Percentiles rank a stretch among this genome's conserved stretches.
Conservation (phyloP, 2,888 invertebrate species). For the Drosophila prolongata region DNA sequence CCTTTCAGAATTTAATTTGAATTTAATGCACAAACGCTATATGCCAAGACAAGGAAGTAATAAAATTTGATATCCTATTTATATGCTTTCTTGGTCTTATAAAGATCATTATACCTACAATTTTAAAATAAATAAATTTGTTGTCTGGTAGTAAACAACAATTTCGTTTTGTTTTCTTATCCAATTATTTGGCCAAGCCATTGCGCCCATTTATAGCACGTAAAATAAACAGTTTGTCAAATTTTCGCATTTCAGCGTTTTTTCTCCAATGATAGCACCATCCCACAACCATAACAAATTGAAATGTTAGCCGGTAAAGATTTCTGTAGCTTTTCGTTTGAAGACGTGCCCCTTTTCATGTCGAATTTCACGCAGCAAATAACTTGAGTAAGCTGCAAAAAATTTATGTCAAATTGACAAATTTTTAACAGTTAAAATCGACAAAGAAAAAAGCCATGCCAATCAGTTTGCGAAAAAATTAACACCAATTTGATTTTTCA, state of each 20-base stretch:
- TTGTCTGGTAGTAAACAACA: slow-evolving; percentile 28
- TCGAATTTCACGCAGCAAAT: slow-evolving; percentile 17
- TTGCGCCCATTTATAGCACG: slow-evolving; percentile 13
- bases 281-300: slow-evolving; percentile 12
- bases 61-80: too few relatives aligned
- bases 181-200: slow-evolving; percentile 4
- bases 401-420: slow-evolving; percentile 63
- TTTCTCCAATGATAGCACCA: slow-evolving; percentile 2
- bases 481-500: slow-evolving; percentile 32
- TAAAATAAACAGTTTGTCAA: slow-evolving; percentile 34
- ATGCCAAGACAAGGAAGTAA: too few relatives aligned
- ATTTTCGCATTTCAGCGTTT: neutral
- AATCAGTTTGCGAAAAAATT: slow-evolving; percentile 19
- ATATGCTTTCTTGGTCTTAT: too few relatives aligned
- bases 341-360: slow-evolving; percentile 39
- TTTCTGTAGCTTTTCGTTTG: slow-evolving; percentile 12
- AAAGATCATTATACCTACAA: neutral
- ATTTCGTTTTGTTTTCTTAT: slow-evolving; percentile 19
- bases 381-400: slow-evolving; percentile 60
- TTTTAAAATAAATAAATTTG: slow-evolving; percentile 10
- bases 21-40: too few relatives aligned
- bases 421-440: slow-evolving; percentile 22
- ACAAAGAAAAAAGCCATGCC: slow-evolving; percentile 22
- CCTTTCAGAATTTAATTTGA: too few relatives aligned
- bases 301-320: slow-evolving; percentile 5